These are phyloP conservation scores for Cyprinus carpio DNA, from an alignment of 2,113 vertebrate species.

Conservation along the genomic window DNA sequence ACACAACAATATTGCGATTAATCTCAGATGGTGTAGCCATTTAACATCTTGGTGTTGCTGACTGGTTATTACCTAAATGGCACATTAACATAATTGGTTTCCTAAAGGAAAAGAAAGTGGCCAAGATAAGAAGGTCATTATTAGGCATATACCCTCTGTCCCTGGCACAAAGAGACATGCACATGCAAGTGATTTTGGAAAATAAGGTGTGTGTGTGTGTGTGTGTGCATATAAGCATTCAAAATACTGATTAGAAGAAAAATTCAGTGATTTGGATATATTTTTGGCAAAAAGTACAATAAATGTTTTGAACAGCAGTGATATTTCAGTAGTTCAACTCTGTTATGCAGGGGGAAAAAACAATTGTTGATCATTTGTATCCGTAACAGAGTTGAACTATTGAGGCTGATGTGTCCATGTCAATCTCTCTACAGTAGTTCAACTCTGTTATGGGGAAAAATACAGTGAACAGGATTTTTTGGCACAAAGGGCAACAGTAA, in stretches of 20 bases:
- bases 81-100: constrained; percentile 30
- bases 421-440: background rate
- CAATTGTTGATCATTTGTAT: background rate
- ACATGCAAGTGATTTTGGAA: background rate
- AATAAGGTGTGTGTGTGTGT: background rate
- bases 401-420: background rate
- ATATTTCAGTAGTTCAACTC: background rate
- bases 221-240: no score
- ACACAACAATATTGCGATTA: background rate
- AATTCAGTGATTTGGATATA: no score
- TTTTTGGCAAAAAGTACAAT: background rate
- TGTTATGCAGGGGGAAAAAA: background rate
- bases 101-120: background rate
- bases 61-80: constrained; percentile 31
- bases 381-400: background rate
- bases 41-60: background rate
- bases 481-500: background rate
- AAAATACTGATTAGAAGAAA: no score
- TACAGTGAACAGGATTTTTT: background rate
- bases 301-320: background rate
- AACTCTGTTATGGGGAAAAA: background rate
- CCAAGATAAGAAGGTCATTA: constrained; percentile 16
- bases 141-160: background rate
- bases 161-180: background rate
- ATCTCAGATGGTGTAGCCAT: background rate